Percentiles rank a stretch among this genome's conserved stretches.
phyloP scores from a whole-genome alignment of 2,797 vertebrate species.

The Sebastes glaucus region DNA sequence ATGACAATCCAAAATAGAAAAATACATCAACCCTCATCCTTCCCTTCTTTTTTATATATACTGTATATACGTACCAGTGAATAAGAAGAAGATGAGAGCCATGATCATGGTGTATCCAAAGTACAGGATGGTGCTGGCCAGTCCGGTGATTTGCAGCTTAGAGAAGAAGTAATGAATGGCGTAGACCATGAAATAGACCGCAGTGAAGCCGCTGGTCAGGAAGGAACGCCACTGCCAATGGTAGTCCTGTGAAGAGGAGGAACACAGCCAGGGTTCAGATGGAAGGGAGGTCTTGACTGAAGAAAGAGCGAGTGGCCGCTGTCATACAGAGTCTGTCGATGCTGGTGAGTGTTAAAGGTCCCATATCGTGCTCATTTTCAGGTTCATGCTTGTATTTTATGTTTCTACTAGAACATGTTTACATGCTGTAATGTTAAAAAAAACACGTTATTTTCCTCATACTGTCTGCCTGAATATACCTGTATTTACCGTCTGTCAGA shows the following conservation, averaged over 20 bases:
- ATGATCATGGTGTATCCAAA: constrained; percentile 97
- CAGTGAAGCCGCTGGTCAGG: constrained; percentile 95
- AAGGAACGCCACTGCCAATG: constrained; percentile 98
- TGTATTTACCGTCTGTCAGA: too few species aligned
- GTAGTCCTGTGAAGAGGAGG: constrained; percentile 84
- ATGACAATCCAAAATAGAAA: not conserved
- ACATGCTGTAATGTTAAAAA: too few species aligned
- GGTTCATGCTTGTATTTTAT: too few species aligned
- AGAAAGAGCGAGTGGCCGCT: not conserved
- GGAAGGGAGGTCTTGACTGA: not conserved
- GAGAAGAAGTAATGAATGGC: constrained; percentile 95
- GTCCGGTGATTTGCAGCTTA: constrained; percentile 93
- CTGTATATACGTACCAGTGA: constrained; percentile 84
- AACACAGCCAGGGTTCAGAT: not conserved
- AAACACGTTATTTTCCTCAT: too few species aligned
- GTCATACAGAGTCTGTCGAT: too few species aligned
- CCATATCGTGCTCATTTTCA: too few species aligned
- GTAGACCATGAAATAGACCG: constrained; percentile 93
- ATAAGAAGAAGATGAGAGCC: constrained; percentile 96
- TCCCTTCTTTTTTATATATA: not conserved
- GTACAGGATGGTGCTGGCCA: constrained; percentile 94
- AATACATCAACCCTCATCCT: not conserved
- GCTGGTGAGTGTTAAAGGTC: too few species aligned
- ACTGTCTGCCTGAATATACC: too few species aligned
- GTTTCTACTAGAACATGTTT: too few species aligned